These are phyloP conservation scores for Peucedramus taeniatus DNA, from an alignment of 2,113 vertebrate species.

Conservation along the genomic window DNA sequence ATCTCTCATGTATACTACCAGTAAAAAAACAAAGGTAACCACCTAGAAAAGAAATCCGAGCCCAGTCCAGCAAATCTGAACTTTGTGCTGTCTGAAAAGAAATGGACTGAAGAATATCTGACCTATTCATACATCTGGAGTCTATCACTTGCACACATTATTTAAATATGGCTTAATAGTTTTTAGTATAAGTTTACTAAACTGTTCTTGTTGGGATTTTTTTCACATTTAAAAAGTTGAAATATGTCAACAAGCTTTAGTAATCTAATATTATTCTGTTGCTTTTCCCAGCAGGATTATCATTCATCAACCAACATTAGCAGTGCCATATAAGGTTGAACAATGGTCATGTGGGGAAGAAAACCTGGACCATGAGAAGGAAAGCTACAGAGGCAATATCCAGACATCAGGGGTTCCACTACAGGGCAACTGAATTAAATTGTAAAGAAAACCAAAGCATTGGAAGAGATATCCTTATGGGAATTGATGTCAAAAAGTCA, in stretches of 20 bases:
- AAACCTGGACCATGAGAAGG: not conserved
- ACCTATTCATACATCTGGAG: not conserved
- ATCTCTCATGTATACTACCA: not conserved
- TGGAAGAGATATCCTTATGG: conserved; percentile 19
- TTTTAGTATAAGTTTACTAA: not conserved
- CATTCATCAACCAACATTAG: not conserved
- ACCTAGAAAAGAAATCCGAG: not conserved
- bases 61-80: not conserved
- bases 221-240: not conserved
- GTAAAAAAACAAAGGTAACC: not conserved
- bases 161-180: not conserved
- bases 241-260: not conserved
- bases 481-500: conserved; percentile 50
- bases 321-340: not conserved
- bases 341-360: not conserved
- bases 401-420: not conserved
- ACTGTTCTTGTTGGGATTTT: not conserved
- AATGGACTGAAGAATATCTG: not conserved
- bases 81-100: not conserved
- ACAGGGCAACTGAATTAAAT: conserved; percentile 39
- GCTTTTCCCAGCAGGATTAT: not conserved
- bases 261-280: not conserved
- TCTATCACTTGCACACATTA: not conserved
- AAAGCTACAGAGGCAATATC: not conserved
- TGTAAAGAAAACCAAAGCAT: conserved; percentile 39